These are phyloP conservation scores for Phalanger gymnotis DNA, from an alignment of 2,797 vertebrate species.

Conservation along the genomic window DNA sequence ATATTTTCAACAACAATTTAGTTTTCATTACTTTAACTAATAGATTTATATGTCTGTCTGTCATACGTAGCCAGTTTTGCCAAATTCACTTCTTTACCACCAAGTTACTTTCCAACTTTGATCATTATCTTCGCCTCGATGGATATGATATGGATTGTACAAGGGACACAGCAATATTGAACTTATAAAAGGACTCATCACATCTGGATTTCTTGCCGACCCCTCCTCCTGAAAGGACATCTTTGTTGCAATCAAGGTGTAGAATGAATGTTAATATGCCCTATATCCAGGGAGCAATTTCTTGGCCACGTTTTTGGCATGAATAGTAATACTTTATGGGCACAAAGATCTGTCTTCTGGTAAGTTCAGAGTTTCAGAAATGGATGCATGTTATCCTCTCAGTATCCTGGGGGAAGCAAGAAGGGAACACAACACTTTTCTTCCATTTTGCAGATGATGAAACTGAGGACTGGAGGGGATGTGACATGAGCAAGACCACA, in stretches of 20 bases:
- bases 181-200: constrained; percentile 55
- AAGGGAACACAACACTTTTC: neutral
- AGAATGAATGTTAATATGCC: constrained; percentile 30
- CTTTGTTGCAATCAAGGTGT: constrained; percentile 23
- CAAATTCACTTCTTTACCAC: neutral
- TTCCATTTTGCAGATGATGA: constrained; percentile 27
- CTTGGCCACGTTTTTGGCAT: constrained; percentile 22
- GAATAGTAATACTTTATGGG: neutral
- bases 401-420: neutral
- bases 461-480: constrained; percentile 14
- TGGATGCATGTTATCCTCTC: neutral
- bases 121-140: constrained; percentile 50
- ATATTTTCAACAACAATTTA: constrained; percentile 4
- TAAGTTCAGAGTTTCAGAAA: constrained; percentile 33
- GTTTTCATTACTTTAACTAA: constrained; percentile 67
- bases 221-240: constrained; percentile 37
- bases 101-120: constrained; percentile 34
- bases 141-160: constrained; percentile 43
- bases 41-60: neutral
- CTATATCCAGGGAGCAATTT: constrained; percentile 17
- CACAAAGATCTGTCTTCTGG: constrained; percentile 36
- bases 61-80: constrained; percentile 44
- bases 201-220: constrained; percentile 48
- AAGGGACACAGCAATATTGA: constrained; percentile 40
- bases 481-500: neutral